Percentiles rank a stretch among this genome's conserved stretches.
These are phyloP conservation scores for Piscicola geometra DNA, from an alignment of 2,888 invertebrate species.

Conservation along the genomic window DNA sequence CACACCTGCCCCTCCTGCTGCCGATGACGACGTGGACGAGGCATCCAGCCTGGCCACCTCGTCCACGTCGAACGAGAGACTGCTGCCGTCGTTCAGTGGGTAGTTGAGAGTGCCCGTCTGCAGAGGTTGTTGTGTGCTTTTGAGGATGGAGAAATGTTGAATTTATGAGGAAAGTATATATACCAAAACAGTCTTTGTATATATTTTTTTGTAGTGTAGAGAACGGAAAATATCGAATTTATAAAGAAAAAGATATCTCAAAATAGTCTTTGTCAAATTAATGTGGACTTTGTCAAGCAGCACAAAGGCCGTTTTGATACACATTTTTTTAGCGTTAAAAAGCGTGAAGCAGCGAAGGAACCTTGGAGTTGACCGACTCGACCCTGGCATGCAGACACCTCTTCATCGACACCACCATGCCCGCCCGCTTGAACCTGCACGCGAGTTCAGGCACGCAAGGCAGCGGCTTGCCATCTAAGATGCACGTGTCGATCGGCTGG, in stretches of 20 bases:
- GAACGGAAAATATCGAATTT: no score
- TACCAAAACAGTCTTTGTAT: no score
- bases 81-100: slow-evolving; percentile 20
- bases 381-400: slow-evolving; percentile 30
- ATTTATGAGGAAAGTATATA: no score
- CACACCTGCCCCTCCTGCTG: neutral
- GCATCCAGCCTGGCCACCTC: slow-evolving; percentile 10
- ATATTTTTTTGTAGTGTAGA: no score
- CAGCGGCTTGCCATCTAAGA: slow-evolving; percentile 1
- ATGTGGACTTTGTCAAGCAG: no score
- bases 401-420: slow-evolving; percentile 34
- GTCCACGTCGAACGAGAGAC: neutral
- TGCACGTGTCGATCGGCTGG: slow-evolving; percentile 21
- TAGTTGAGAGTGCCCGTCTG: slow-evolving; percentile 29
- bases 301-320: no score
- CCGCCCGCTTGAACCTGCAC: slow-evolving; percentile 13
- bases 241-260: no score
- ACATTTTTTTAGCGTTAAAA: no score
- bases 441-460: neutral
- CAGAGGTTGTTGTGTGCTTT: neutral
- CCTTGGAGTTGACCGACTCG: slow-evolving; percentile 24
- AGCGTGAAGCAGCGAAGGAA: no score
- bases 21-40: no score
- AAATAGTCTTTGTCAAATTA: no score
- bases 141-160: no score